These are phyloP conservation scores for Emmelina monodactyla DNA, from an alignment of 2,888 invertebrate genomes.

Conservation along the genomic window DNA sequence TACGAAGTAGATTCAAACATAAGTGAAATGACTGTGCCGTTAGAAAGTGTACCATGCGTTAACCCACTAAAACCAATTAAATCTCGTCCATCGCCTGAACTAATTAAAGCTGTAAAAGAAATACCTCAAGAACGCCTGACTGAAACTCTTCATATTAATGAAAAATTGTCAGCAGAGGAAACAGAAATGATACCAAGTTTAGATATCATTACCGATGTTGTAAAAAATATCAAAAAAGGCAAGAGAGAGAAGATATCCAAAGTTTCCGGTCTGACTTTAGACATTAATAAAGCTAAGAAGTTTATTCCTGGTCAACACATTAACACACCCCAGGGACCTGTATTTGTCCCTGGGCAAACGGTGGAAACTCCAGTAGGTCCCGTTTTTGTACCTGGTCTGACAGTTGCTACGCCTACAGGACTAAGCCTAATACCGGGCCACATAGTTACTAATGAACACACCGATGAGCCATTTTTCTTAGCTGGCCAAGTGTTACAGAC, in stretches of 20 bases:
- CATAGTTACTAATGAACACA: constrained; percentile 66
- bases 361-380: constrained; percentile 72
- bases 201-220: constrained; percentile 69
- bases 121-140: constrained; percentile 65
- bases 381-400: constrained; percentile 77
- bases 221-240: constrained; percentile 68
- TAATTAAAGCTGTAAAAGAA: constrained; percentile 56
- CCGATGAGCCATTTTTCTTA: constrained; percentile 70
- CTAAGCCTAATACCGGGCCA: constrained; percentile 78
- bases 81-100: constrained; percentile 45
- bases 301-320: constrained; percentile 78
- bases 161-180: constrained; percentile 65
- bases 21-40: constrained; percentile 57
- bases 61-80: constrained; percentile 67
- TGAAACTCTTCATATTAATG: constrained; percentile 67
- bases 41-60: constrained; percentile 70
- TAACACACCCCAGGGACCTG: constrained; percentile 72
- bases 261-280: constrained; percentile 70
- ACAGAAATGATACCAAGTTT: constrained; percentile 68
- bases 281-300: constrained; percentile 72
- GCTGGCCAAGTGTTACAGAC: constrained; percentile 74
- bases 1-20: constrained; percentile 59
- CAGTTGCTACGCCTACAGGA: constrained; percentile 72
- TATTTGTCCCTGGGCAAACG: constrained; percentile 80
- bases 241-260: constrained; percentile 66